A percentile compares a stretch with the other conserved stretches of the same genome.
phyloP scores from a whole-genome alignment of 53 echinoderm and acorn worm species.

The Hippasteria phrygiana region DNA sequence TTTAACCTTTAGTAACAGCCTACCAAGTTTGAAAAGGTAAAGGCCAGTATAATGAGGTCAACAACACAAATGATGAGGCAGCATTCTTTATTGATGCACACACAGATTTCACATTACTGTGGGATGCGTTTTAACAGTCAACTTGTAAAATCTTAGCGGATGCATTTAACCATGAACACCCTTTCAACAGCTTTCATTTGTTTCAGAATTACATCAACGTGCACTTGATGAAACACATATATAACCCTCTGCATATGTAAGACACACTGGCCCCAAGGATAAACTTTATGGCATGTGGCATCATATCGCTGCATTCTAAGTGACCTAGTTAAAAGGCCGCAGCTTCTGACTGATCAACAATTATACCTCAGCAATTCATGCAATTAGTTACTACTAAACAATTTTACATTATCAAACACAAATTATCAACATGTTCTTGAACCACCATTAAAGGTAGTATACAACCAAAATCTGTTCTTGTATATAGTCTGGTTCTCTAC shows the following conservation, averaged over 20 bases:
- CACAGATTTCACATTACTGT: background rate
- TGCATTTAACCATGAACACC: background rate
- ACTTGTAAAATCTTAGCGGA: background rate
- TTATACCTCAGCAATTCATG: background rate
- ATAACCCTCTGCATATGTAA: background rate
- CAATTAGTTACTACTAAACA: background rate
- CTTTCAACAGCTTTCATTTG: background rate
- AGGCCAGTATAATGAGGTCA: background rate
- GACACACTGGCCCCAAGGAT: background rate
- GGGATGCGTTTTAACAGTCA: background rate
- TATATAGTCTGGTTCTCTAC: no score
- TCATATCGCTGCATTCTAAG: background rate
- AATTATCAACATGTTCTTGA: no score
- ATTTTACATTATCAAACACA: background rate
- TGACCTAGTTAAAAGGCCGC: background rate
- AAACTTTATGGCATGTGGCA: background rate
- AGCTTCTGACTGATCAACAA: background rate
- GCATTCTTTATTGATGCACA: background rate
- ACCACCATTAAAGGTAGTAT: no score
- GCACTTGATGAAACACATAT: background rate
- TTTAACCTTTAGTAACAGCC: no score
- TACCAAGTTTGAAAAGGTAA: no score
- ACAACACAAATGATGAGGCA: background rate
- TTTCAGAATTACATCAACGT: background rate
- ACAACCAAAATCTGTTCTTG: no score